These are phyloP conservation scores for Rhopalosiphum maidis DNA, from an alignment of 1,140 invertebrate genomes.

Conservation along the genomic window DNA sequence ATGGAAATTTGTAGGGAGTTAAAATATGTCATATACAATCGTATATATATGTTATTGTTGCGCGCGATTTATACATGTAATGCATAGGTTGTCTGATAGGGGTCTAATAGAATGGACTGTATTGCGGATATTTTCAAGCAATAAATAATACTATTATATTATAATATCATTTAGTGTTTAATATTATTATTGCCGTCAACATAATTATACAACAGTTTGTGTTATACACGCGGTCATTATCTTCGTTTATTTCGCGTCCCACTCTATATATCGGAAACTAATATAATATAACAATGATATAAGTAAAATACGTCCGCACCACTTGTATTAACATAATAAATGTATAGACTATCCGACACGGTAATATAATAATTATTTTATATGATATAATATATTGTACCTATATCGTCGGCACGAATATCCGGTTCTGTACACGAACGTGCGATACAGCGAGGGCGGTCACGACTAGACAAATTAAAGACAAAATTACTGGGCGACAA, in stretches of 20 bases:
- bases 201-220: neutral
- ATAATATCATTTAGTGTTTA: neutral
- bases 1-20: neutral
- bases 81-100: neutral
- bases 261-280: neutral
- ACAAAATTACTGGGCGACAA: neutral
- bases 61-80: too few species aligned
- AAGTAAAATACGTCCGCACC: neutral
- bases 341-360: neutral
- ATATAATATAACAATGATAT: neutral
- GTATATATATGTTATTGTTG: neutral
- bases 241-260: neutral
- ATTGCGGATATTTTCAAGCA: neutral
- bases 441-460: neutral
- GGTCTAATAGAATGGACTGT: too few species aligned
- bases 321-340: neutral
- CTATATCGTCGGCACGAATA: neutral
- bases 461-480: neutral
- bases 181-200: neutral
- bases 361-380: neutral
- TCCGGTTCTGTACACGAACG: neutral
- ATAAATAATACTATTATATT: neutral
- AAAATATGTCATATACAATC: neutral
- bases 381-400: neutral
- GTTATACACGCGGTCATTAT: neutral